These are phyloP conservation scores for Botia kubotai DNA, from an alignment of 2,797 vertebrate species.

Conservation along the genomic window DNA sequence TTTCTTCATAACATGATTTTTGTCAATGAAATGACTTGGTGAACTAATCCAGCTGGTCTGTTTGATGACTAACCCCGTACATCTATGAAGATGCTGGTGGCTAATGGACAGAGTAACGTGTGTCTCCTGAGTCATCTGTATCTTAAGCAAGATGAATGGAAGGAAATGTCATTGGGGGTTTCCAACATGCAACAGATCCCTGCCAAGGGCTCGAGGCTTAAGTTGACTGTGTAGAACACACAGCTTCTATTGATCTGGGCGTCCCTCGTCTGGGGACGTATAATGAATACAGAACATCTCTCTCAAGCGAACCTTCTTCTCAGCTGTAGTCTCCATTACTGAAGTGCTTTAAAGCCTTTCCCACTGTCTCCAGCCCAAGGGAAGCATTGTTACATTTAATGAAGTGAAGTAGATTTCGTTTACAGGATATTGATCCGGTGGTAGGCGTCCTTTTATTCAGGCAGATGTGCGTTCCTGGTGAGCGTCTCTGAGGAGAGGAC, in stretches of 20 bases:
- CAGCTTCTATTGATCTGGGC: constrained; percentile 12
- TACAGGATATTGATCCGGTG: constrained; percentile 50
- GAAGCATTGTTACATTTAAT: constrained; percentile 42
- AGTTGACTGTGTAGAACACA: constrained; percentile 14
- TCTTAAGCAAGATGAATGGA: constrained; percentile 29
- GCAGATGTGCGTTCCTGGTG: constrained; percentile 1
- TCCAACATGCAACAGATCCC: constrained; percentile 28
- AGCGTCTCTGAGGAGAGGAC: neutral
- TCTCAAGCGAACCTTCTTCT: neutral
- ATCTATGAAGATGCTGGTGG: constrained; percentile 2
- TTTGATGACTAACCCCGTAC: neutral
- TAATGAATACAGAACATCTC: constrained; percentile 38
- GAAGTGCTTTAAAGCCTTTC: constrained; percentile 31
- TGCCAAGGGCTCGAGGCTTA: constrained; percentile 25
- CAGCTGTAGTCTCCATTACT: constrained; percentile 32
- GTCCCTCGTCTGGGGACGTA: neutral
- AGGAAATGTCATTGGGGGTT: constrained; percentile 13
- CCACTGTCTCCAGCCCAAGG: constrained; percentile 18
- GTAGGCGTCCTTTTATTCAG: constrained; percentile 11
- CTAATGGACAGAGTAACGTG: constrained; percentile 5
- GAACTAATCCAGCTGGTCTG: constrained; percentile 4
- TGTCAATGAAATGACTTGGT: neutral
- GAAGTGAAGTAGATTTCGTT: constrained; percentile 47
- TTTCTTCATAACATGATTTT: neutral
- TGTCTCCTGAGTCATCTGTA: constrained; percentile 18